Percentiles rank a stretch among this genome's conserved stretches.
Evolutionary conservation across 2,888 invertebrate genomes (phyloP).

Genomic region (Mechanitis mazaeus): DNA sequence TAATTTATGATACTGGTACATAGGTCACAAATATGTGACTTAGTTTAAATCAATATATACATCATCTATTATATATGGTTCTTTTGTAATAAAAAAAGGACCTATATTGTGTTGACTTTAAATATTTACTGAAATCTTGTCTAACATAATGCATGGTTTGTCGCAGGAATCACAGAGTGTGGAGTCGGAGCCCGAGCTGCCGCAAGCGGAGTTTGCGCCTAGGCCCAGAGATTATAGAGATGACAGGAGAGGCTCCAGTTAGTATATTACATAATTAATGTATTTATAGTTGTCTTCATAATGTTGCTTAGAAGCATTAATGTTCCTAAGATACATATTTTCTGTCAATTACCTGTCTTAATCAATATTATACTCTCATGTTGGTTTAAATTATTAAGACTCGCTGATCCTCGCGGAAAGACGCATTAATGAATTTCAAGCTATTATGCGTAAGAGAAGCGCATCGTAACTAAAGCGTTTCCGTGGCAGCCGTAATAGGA

Average conservation of each 20-base stretch:
- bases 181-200: constrained; percentile 70
- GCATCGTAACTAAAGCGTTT: too few species aligned
- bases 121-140: neutral
- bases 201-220: constrained; percentile 45
- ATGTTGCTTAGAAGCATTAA: too few species aligned
- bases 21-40: neutral
- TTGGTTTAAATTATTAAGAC: too few species aligned
- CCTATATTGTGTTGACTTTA: neutral
- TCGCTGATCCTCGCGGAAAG: too few species aligned
- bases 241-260: constrained; percentile 39
- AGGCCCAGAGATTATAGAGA: constrained; percentile 34
- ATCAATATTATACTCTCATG: too few species aligned
- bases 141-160: constrained; percentile 42
- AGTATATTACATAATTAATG: constrained; percentile 11
- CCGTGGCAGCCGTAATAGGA: too few species aligned
- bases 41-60: neutral
- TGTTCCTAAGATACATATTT: neutral
- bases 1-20: neutral
- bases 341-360: too few species aligned
- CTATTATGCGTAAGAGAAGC: too few species aligned
- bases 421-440: too few species aligned
- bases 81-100: neutral
- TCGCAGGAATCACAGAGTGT: constrained; percentile 64
- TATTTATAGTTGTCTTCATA: too few species aligned
- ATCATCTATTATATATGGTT: neutral